Evolutionary conservation across 2,888 invertebrate species (phyloP), one percentile per base, ranked within the genome.

Genomic region (Timema podura): DNA sequence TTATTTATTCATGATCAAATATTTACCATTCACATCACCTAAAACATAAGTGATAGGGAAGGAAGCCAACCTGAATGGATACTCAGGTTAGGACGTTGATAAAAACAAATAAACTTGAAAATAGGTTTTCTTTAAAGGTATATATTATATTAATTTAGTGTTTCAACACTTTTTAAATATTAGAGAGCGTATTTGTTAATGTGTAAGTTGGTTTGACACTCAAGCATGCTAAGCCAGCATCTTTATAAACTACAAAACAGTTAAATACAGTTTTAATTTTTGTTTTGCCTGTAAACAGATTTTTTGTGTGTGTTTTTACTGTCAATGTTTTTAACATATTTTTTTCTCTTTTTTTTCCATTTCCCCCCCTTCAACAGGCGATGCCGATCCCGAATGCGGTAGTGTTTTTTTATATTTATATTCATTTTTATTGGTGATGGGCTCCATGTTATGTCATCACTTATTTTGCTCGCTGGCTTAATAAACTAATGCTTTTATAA

Each of bases 381-480:
- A 87, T 87, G 87, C 86, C 87, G 84, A 85, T 87, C 81, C 85
- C 88, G 83, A 86, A 85, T 80, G 87, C 87, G 89, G 89, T 89
- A 87, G 85, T 83, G 86, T 83, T 82, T 83, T 81, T 81, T 80
- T 81, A 80, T 79, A 77, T 75, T 76, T 76, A 75, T 75, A 61
- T 44, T 66, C 64, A 64, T 64, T 71, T 59, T 65, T 48, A 64
- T 64, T 71, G 71, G 57, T 64, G 57, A 69, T 13, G 44, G 61
- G 61, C 61, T 30, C 30, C 30, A 7, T 44, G 61, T 13, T 3
- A 51, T 51, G 51, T n/a, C n/a, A n/a, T 11, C n/a, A n/a, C 51
- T 51, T 51, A 51, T 51, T 51, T 51, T n/a, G 30, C 30, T 30
- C 30, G 30, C 30, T 30, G 30, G 30, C 30, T 30, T 30, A 30